Evolutionary conservation across 2,113 vertebrate species (phyloP).

Genomic region (Nematolebias whitei): DNA sequence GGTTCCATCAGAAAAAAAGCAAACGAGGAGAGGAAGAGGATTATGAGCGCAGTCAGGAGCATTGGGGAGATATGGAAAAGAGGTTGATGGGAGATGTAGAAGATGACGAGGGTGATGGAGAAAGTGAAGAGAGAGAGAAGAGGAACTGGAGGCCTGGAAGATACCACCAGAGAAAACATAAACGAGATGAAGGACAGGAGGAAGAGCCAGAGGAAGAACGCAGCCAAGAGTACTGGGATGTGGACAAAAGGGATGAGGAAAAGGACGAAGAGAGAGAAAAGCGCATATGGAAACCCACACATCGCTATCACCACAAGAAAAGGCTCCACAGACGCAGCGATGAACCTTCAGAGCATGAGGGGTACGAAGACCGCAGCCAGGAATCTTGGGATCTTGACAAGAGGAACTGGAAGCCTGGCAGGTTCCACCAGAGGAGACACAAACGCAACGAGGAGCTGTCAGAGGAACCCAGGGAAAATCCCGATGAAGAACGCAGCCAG

Average conservation of each 20-base stretch:
- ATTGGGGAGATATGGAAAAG: constrained; percentile 50
- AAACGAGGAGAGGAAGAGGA: constrained; percentile 64
- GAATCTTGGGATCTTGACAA: constrained; percentile 64
- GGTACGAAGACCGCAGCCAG: constrained; percentile 63
- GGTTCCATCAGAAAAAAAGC: constrained; percentile 47
- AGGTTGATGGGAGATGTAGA: constrained; percentile 20
- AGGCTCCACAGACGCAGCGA: constrained; percentile 52
- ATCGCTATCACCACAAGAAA: constrained; percentile 66
- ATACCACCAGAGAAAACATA: constrained; percentile 53
- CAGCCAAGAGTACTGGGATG: constrained; percentile 71
- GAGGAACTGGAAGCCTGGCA: constrained; percentile 43
- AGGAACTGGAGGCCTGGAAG: constrained; percentile 48
- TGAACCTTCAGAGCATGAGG: constrained; percentile 26
- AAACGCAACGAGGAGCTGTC: constrained; percentile 51
- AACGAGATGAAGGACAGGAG: constrained; percentile 56
- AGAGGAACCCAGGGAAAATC: constrained; percentile 11
- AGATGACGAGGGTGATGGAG: constrained; percentile 11
- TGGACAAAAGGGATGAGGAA: constrained; percentile 43
- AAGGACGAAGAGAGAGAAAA: constrained; percentile 49
- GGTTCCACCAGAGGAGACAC: constrained; percentile 54
- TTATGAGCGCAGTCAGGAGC: constrained; percentile 66
- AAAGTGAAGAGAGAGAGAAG: constrained; percentile 44
- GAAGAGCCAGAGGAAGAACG: constrained; percentile 52
- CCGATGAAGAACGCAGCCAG: constrained; percentile 56
- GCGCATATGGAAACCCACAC: constrained; percentile 62